Evolutionary conservation across 92 coral and sea anemone species (phyloP).

Genomic region (Parazoanthus swiftii): DNA sequence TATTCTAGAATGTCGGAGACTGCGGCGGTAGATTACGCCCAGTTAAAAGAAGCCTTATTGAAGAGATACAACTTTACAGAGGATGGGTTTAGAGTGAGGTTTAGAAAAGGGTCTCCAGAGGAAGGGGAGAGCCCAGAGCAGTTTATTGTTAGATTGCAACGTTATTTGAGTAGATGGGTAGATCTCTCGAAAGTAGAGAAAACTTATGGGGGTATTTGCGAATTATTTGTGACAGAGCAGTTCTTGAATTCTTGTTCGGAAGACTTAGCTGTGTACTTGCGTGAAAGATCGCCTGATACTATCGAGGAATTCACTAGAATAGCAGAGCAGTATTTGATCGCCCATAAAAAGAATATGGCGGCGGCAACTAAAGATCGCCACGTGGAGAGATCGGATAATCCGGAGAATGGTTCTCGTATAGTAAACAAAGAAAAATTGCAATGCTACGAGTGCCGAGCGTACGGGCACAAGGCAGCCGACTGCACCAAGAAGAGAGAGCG

Average conservation of each 20-base stretch:
- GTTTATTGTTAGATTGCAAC: conserved; percentile 3
- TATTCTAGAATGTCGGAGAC: conserved; percentile 44
- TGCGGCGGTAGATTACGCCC: conserved; percentile 34
- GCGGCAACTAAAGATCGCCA: conserved; percentile 20
- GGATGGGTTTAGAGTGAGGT: conserved; percentile 23
- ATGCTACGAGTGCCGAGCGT: conserved; percentile 28
- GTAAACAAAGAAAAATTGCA: conserved; percentile 3
- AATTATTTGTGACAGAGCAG: conserved; percentile 56
- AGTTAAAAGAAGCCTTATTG: conserved; percentile 39
- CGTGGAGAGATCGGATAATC: neutral
- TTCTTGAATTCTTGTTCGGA: conserved; percentile 50
- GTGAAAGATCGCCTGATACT: conserved; percentile 40
- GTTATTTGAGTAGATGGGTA: conserved; percentile 40
- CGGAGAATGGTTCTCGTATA: neutral
- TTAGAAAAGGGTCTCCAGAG: conserved; percentile 26
- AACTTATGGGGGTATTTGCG: conserved; percentile 39
- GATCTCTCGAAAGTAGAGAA: conserved; percentile 41
- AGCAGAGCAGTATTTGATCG: conserved; percentile 36
- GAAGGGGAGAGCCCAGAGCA: conserved; percentile 46
- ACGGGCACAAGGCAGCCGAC: neutral
- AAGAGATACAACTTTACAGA: conserved; percentile 33
- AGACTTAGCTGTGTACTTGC: conserved; percentile 47
- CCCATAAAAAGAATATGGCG: conserved; percentile 31
- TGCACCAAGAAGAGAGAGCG: conserved; percentile 27
- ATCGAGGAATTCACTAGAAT: conserved; percentile 16